Evolutionary conservation across 2,888 invertebrate genomes (phyloP).

Genomic region (Pterostichus niger): DNA sequence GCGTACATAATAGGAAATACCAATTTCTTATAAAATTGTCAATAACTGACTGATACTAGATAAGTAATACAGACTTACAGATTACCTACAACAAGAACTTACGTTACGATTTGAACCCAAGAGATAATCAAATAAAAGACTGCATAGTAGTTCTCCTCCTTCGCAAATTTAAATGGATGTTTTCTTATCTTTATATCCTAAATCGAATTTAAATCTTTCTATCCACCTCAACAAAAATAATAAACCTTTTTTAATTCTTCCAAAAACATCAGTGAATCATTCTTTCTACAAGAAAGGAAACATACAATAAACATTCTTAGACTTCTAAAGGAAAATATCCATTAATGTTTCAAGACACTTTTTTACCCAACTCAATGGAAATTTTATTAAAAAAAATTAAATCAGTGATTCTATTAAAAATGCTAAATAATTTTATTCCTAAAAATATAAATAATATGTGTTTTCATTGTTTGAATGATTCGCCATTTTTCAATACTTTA

Average conservation of each 20-base stretch:
- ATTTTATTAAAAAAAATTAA: too few species aligned
- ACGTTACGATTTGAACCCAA: background rate
- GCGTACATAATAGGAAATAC: conserved; percentile 16
- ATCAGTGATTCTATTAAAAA: too few species aligned
- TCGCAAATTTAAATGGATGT: too few species aligned
- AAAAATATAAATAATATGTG: too few species aligned
- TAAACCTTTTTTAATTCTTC: conserved; percentile 1
- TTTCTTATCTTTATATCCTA: background rate
- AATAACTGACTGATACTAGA: background rate
- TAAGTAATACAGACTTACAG: background rate
- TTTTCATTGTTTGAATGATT: too few species aligned
- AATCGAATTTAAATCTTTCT: conserved; percentile 23
- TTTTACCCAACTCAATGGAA: too few species aligned
- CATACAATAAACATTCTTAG: background rate
- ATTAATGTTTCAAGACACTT: too few species aligned
- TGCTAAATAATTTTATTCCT: too few species aligned
- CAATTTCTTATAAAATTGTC: background rate
- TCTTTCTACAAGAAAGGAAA: background rate
- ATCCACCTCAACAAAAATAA: conserved; percentile 10
- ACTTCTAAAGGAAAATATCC: too few species aligned
- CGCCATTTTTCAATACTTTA: too few species aligned
- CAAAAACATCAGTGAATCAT: background rate
- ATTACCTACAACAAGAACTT: too few species aligned
- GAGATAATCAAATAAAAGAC: background rate
- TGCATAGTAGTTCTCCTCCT: background rate